A percentile compares a stretch with the other conserved stretches of the same genome.
phyloP scores from a whole-genome alignment of 2,797 vertebrate genomes.

The Rhadinocentrus ornatus region DNA sequence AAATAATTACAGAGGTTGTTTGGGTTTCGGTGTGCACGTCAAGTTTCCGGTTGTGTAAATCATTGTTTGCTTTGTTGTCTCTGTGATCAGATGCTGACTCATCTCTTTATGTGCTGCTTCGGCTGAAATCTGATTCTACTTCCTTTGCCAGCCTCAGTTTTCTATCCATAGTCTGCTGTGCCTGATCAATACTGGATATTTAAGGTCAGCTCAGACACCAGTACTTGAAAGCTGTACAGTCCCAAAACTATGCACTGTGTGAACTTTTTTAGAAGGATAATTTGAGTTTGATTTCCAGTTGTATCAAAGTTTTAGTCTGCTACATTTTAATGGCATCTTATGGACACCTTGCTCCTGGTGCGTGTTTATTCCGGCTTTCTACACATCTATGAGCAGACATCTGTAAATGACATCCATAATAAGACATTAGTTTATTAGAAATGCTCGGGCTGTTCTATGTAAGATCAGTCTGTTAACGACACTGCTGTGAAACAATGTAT shows the following conservation, averaged over 20 bases:
- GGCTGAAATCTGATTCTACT: conserved; percentile 10
- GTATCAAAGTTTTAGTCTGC: no score
- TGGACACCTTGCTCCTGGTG: not conserved
- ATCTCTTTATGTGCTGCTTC: conserved; percentile 5
- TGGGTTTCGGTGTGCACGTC: not conserved
- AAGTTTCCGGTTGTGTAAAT: conserved; percentile 3
- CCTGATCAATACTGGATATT: not conserved
- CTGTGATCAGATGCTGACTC: conserved; percentile 32
- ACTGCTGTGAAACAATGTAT: not conserved
- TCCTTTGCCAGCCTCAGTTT: conserved; percentile 4
- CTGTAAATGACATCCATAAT: not conserved
- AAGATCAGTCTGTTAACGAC: not conserved
- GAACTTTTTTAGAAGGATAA: not conserved
- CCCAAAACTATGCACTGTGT: not conserved
- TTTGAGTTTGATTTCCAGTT: no score
- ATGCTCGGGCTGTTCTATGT: not conserved
- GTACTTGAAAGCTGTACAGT: not conserved
- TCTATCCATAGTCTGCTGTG: not conserved
- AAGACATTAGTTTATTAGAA: not conserved
- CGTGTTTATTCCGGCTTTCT: not conserved
- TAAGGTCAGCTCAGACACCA: not conserved
- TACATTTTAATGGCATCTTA: not conserved
- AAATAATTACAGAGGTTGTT: conserved; percentile 4
- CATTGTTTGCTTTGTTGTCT: not conserved
- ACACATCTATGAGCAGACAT: not conserved